Conservation (phyloP, 2,888 invertebrate species). For the Folsomia candida region DNA sequence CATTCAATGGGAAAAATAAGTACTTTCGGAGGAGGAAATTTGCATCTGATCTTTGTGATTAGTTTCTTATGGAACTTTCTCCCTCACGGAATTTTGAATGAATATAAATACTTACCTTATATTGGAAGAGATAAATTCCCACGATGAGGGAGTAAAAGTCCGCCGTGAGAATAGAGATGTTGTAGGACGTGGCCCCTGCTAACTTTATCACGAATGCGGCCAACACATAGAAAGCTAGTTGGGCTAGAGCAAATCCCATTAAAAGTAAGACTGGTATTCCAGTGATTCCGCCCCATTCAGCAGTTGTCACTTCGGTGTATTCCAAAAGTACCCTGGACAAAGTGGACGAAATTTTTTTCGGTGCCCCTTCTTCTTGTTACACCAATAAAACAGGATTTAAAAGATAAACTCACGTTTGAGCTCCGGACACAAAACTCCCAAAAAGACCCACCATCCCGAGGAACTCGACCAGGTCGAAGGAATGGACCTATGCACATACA, state of each 20-base stretch:
- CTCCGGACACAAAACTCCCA: slow-evolving; percentile 71
- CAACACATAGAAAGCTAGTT: slow-evolving; percentile 73
- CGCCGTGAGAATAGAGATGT: slow-evolving; percentile 67
- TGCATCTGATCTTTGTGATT: too few relatives aligned
- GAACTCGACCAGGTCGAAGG: slow-evolving; percentile 70
- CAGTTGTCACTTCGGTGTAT: slow-evolving; percentile 65
- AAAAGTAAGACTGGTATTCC: slow-evolving; percentile 63
- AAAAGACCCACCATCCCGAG: slow-evolving; percentile 77
- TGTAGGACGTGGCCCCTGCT: slow-evolving; percentile 78
- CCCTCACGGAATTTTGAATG: too few relatives aligned
- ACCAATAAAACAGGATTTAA: too few relatives aligned
- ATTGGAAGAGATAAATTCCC: slow-evolving; percentile 76
- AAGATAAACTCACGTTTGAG: slow-evolving; percentile 68
- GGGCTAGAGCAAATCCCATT: slow-evolving; percentile 66
- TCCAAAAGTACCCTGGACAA: slow-evolving; percentile 63
- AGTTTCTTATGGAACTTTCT: too few relatives aligned
- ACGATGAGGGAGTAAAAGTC: slow-evolving; percentile 80
- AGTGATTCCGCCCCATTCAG: slow-evolving; percentile 61
- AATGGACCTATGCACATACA: not conserved
- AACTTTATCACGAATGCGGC: slow-evolving; percentile 72
- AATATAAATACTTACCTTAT: too few relatives aligned
- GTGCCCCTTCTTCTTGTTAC: too few relatives aligned
- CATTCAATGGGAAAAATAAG: not conserved
- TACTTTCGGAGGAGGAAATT: too few relatives aligned
- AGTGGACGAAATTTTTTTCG: not conserved